Base-by-base conservation (phyloP, 2,797 vertebrate genomes). In the Rhinatrema bivittatum region DNA sequence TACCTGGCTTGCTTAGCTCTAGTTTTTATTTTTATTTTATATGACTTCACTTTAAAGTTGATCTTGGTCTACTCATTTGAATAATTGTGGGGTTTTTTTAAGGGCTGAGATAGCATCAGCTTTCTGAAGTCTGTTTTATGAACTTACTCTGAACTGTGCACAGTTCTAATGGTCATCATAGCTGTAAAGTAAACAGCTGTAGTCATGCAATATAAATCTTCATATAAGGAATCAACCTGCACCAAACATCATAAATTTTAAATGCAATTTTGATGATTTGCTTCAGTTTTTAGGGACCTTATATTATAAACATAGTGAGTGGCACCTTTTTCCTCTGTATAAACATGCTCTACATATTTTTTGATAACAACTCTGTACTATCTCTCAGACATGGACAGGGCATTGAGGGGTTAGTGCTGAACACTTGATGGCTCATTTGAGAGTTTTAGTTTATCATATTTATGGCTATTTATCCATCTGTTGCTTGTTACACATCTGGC, bases 201-300 rank as follows among this genome's bases (percentile, higher is more conserved):
- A 27, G 5, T 0, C 7, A 49, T 20, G 19, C 17, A 28, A 15
- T 18, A 9, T 3, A 49, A 51, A 41, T 66, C 57, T 53, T 36
- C 12, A 5, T 0, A 0, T 13, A 52, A 35, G 5, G 0, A 7
- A 3, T 25, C 65, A 62, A 55, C 70, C 64, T 42, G 39, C 21
- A 26, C 23, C 42, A 50, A 60, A 50, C 66, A 58, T 36, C 21
- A 23, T 19, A 20, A 17, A 31, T 10, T 39, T 50, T 36, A 29
- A 35, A 44, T 44, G 32, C 1, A 1, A 50, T 53, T 43, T 4
- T 39, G 72, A 64, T 20, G 11, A 22, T 6, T 10, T 13, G 25
- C n/a, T 25, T 32, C 32, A 4, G 19, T 39, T 43, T 33, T 25
- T 35, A 31, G 37, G 25, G 28, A 5, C n/a, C 40, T 42, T 34